Conservation (phyloP, 1,140 invertebrate genomes). For the Polypedilum vanderplanki region DNA sequence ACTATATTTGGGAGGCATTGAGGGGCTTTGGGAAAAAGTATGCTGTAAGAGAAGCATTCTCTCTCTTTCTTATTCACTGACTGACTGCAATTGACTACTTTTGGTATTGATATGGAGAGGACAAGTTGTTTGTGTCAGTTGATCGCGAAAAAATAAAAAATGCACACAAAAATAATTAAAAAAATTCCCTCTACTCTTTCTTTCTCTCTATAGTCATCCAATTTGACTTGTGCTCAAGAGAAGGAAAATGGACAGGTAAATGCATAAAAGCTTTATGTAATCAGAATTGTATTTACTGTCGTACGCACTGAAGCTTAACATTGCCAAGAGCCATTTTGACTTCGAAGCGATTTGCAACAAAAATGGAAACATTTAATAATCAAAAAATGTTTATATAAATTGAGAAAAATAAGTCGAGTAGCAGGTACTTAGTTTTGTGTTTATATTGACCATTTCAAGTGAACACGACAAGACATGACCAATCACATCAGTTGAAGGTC, state of each 20-base stretch:
- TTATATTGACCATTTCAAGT: not conserved
- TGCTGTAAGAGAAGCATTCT: conserved; percentile 23
- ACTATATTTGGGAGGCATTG: conserved; percentile 1
- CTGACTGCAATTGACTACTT: not conserved
- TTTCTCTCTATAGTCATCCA: too few relatives aligned
- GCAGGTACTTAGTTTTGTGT: conserved; percentile 1
- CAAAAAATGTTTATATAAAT: too few relatives aligned
- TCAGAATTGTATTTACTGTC: conserved; percentile 3
- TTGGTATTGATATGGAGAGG: conserved; percentile 24
- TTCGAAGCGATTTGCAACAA: not conserved
- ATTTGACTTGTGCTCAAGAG: not conserved
- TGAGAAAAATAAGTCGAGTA: conserved; percentile 24
- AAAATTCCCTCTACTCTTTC: not conserved
- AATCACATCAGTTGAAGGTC: not conserved
- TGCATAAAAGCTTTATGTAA: conserved; percentile 6
- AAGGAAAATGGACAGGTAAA: not conserved
- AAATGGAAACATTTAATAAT: conserved; percentile 27
- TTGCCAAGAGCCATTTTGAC: not conserved
- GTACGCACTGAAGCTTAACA: not conserved
- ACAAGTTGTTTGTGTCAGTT: conserved; percentile 26
- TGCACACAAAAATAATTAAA: conserved; percentile 16
- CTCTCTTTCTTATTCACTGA: not conserved
- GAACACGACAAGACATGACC: not conserved
- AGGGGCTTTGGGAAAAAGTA: conserved; percentile 24
- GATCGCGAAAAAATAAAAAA: conserved; percentile 8